Conservation (phyloP, 2,797 vertebrate species). For the Phoxinus dragarum region DNA sequence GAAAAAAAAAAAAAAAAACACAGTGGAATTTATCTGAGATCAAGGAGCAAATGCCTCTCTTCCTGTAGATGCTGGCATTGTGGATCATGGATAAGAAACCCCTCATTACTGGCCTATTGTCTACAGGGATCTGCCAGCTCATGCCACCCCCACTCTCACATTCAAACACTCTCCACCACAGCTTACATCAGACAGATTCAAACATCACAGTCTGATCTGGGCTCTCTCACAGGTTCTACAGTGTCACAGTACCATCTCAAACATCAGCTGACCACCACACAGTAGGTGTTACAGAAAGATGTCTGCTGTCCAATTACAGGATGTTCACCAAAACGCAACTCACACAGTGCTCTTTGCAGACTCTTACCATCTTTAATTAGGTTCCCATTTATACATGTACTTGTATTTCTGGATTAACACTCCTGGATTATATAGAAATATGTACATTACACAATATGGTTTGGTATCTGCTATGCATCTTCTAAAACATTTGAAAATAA, state of each 20-base stretch:
- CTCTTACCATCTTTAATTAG: not conserved
- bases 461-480: not conserved
- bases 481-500: not conserved
- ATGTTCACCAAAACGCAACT: not conserved
- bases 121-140: conserved; percentile 1
- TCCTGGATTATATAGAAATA: not conserved
- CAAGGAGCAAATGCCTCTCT: conserved; percentile 43
- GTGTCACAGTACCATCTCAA: not conserved
- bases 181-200: not conserved
- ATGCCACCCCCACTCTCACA: not conserved
- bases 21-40: conserved; percentile 6
- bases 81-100: not conserved
- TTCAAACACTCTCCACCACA: conserved; percentile 10
- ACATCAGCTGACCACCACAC: not conserved
- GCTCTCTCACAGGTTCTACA: not conserved
- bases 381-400: not conserved
- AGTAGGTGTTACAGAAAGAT: no score
- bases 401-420: not conserved
- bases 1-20: not conserved
- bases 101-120: conserved; percentile 14
- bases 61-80: conserved; percentile 1
- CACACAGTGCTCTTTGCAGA: not conserved
- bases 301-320: not conserved
- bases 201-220: not conserved
- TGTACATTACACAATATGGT: not conserved